A percentile compares a stretch with the other conserved stretches of the same genome.
phyloP scores from a whole-genome alignment of 2,113 vertebrate genomes.

The Mohoua ochrocephala region DNA sequence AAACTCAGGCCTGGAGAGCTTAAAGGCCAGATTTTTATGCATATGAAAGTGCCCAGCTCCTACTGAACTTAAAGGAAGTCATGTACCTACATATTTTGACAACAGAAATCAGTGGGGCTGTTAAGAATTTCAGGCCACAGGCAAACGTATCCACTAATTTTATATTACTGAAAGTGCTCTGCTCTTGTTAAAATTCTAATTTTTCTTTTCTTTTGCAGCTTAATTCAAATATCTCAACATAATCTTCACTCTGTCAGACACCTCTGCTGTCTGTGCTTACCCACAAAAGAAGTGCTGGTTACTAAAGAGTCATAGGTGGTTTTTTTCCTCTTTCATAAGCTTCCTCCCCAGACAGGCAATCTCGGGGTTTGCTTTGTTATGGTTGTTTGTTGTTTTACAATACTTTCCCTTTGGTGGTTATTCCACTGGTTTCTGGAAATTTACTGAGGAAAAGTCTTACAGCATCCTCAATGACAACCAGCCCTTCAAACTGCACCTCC shows the following conservation, averaged over 20 bases:
- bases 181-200: neutral
- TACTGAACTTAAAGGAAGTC: neutral
- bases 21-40: neutral
- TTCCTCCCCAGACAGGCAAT: neutral
- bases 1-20: neutral
- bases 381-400: neutral
- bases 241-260: neutral
- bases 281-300: neutral
- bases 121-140: neutral
- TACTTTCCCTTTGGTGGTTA: neutral
- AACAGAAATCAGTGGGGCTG: neutral
- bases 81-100: neutral
- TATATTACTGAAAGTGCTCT: neutral
- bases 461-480: neutral
- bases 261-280: neutral
- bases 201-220: neutral
- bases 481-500: neutral
- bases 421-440: neutral
- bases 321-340: neutral
- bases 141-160: neutral
- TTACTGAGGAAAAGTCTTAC: neutral
- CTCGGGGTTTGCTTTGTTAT: neutral
- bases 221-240: neutral
- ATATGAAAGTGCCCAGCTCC: neutral
- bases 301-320: neutral